A percentile compares a stretch with the other conserved stretches of the same genome.
These are phyloP conservation scores for Nemopilema nomurai DNA, from an alignment of 30 jellyfish, hydroid and myxozoan genomes.

Conservation along the genomic window DNA sequence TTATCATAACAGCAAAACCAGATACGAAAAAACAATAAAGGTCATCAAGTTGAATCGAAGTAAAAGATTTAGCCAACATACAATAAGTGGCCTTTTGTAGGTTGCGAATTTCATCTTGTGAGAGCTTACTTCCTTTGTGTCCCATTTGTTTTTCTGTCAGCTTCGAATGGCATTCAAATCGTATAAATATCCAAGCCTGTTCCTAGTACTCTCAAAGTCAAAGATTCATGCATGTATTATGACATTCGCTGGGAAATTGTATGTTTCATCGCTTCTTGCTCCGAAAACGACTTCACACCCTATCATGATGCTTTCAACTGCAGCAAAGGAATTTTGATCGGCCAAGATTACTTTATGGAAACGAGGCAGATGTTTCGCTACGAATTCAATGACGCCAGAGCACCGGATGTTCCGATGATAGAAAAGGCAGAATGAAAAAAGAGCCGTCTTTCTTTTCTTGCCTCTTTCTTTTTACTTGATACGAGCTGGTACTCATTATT, in stretches of 20 bases:
- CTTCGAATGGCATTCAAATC: neutral
- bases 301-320: neutral
- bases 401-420: neutral
- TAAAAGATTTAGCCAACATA: constrained; percentile 29
- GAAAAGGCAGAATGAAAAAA: too few relatives aligned
- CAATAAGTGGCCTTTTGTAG: constrained; percentile 96
- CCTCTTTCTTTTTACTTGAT: too few relatives aligned
- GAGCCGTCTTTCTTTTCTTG: too few relatives aligned
- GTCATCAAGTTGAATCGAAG: neutral
- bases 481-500: too few relatives aligned
- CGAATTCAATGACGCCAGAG: neutral
- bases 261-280: constrained; percentile 1
- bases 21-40: neutral
- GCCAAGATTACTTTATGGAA: constrained; percentile 2
- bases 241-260: neutral
- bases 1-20: neutral
- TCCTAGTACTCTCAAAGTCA: neutral
- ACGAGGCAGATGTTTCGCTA: constrained; percentile 14
- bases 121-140: constrained; percentile 90
- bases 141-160: constrained; percentile 67
- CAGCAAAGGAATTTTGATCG: constrained; percentile 14
- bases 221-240: neutral
- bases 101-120: constrained; percentile 91
- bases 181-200: neutral
- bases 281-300: neutral